Evolutionary conservation across 2,113 vertebrate species (phyloP).

Genomic region (Hoplias malabaricus): DNA sequence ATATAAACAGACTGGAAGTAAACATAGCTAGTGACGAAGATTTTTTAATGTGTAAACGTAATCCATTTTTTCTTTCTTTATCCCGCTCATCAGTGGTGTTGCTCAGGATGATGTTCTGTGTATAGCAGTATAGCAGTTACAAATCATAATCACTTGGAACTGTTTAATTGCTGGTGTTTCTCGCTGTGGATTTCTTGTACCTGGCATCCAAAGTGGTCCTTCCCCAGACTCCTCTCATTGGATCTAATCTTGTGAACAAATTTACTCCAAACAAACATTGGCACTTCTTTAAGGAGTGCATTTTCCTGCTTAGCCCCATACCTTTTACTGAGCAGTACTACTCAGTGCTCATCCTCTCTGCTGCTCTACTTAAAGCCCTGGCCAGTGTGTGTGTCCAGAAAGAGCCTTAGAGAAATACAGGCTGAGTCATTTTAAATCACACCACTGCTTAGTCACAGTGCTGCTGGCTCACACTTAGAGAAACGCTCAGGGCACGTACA

Average conservation of each 20-base stretch:
- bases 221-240: not conserved
- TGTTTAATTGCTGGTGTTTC: not conserved
- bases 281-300: not conserved
- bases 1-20: too few relatives aligned
- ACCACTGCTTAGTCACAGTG: not conserved
- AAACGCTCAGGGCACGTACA: not conserved
- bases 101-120: not conserved
- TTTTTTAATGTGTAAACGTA: too few relatives aligned
- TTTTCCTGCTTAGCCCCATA: not conserved
- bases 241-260: not conserved
- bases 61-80: too few relatives aligned
- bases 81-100: too few relatives aligned
- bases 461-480: not conserved
- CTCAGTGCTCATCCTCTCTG: not conserved
- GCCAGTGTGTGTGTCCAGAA: not conserved
- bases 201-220: not conserved
- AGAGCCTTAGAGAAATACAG: not conserved
- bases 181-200: not conserved
- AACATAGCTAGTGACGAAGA: too few relatives aligned
- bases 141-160: not conserved
- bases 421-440: not conserved
- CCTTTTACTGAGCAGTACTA: not conserved
- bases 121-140: not conserved
- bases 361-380: not conserved
- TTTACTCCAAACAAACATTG: not conserved